Base-by-base conservation (phyloP, 2,888 invertebrate species). In the Caenorhabditis panamensis region DNA sequence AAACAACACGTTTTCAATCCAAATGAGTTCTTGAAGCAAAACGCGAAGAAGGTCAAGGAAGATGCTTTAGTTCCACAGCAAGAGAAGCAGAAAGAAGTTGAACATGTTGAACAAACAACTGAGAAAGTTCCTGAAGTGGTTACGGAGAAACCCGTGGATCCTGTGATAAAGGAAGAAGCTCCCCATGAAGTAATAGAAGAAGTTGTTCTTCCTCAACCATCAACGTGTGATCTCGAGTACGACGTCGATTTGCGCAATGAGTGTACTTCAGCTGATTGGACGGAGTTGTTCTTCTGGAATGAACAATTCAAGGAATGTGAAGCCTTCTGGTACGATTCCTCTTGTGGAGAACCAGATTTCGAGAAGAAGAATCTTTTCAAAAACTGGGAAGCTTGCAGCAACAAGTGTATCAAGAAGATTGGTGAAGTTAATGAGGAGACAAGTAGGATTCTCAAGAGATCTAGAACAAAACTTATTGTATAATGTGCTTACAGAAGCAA, bases 281-380 rank as follows among this genome's bases (percentile, higher is more conserved):
- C 47, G 1, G 85, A 85, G 58, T 22, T 68, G 5, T 85, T 78
- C 73, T 85, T 68, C 51, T 85, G 73, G 68, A 82, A 82, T 62
- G 62, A 58, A 11, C 59, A 82, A 18, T 75, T 71, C 26, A 71
- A 83, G 59, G 79, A 83, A 22, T 89, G 89, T 73, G 80, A 83
- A 37, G 66, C 84, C 11, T 89, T 89, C 73, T 89, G 89, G 89
- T 85, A 84, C 51, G 89, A 89, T 75, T 64, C 79, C 2, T 87
- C 86, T 1, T 89, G 88, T 64, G 76, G 64, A 16, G 58, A 59
- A n/a, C 78, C 61, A 9, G 69, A 80, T 26, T 59, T 64, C 24
- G 41, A 31, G 3, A 80, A 75, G 16, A 71, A 76, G 54, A 85
- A 85, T 59, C n/a, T 83, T 22, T 85, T 85, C 64, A 63, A 63